These are phyloP conservation scores for Pedetes capensis DNA, from an alignment of 2,113 vertebrate genomes.

Conservation along the genomic window DNA sequence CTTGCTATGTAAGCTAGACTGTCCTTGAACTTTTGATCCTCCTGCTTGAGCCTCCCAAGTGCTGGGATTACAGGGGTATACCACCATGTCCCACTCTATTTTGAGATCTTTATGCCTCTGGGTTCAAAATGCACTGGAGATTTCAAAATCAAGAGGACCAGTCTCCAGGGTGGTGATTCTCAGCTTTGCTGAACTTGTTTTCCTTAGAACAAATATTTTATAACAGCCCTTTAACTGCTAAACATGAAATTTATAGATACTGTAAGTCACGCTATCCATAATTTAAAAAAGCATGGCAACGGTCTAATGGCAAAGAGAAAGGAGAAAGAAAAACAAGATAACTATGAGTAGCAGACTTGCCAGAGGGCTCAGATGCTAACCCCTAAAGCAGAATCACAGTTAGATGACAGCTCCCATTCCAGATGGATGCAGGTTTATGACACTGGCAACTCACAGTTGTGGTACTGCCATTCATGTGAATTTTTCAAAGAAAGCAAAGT, in stretches of 20 bases:
- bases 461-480: neutral
- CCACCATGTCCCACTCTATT: neutral
- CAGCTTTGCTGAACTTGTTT: neutral
- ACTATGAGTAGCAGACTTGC: neutral
- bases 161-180: neutral
- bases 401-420: neutral
- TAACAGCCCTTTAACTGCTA: neutral
- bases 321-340: neutral
- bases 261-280: neutral
- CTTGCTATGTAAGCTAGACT: neutral
- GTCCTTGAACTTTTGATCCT: neutral
- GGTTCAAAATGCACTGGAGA: neutral
- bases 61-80: neutral
- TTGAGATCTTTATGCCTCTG: neutral
- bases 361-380: neutral
- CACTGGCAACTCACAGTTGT: neutral
- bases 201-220: neutral
- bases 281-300: neutral
- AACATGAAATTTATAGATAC: neutral
- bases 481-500: neutral
- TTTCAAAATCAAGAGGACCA: neutral
- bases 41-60: neutral
- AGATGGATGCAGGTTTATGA: accelerated
- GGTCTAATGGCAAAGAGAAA: neutral
- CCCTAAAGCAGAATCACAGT: neutral